phyloP scores from a whole-genome alignment of 2,888 invertebrate genomes.

The Lasioglossum malachurum region DNA sequence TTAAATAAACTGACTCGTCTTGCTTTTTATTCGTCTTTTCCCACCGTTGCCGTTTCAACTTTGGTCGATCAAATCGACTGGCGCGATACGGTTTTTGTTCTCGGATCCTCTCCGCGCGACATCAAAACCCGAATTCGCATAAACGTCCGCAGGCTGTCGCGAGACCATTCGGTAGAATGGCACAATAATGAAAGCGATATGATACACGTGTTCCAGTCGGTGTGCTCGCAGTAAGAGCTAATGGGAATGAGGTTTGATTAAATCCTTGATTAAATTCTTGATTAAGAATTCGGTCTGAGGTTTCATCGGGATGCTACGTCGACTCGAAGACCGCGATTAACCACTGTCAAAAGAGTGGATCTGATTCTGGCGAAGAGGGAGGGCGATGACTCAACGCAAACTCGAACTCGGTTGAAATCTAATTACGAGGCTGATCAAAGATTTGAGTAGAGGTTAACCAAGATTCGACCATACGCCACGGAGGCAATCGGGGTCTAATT shows the following conservation, averaged over 20 bases:
- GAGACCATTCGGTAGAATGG: neutral
- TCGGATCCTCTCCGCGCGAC: neutral
- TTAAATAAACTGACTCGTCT: neutral
- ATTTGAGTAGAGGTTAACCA: conserved; percentile 38
- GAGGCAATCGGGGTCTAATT: conserved; percentile 36
- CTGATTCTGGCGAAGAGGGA: neutral
- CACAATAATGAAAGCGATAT: neutral
- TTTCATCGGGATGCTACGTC: neutral
- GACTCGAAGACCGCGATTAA: neutral
- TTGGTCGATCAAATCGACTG: neutral
- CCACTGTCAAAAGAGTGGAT: neutral
- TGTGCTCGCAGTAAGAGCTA: neutral
- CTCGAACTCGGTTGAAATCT: conserved; percentile 10
- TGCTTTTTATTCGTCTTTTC: neutral
- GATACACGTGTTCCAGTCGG: neutral
- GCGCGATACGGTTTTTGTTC: neutral
- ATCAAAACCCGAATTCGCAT: neutral
- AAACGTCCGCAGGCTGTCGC: neutral
- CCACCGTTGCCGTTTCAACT: neutral
- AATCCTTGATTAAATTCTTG: conserved; percentile 18
- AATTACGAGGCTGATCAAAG: conserved; percentile 39
- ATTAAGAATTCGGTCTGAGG: conserved; percentile 11
- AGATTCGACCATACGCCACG: conserved; percentile 21
- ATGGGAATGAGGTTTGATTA: conserved; percentile 15
- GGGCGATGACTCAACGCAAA: neutral